phyloP scores from a whole-genome alignment of 2,797 vertebrate species.

The Rousettus madagascariensis region DNA sequence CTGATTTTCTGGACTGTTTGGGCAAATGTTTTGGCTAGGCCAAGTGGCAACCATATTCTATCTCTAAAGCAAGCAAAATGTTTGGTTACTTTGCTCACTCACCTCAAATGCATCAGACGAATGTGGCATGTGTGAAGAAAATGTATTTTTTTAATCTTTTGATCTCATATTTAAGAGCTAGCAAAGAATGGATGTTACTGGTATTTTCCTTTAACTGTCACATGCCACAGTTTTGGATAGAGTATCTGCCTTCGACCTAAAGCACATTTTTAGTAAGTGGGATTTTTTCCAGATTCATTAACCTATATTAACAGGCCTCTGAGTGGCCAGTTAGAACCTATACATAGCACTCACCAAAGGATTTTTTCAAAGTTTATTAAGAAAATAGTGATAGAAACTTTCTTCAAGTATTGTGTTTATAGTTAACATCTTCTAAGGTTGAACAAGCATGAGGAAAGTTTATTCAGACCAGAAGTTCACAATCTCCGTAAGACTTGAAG shows the following conservation, averaged over 20 bases:
- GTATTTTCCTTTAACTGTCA: background rate
- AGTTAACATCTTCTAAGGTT: constrained; percentile 37
- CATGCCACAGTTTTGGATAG: background rate
- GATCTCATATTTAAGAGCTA: background rate
- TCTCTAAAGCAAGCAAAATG: background rate
- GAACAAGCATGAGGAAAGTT: background rate
- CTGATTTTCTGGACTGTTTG: background rate
- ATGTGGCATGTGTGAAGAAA: background rate
- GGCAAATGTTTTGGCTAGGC: background rate
- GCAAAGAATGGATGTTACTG: background rate
- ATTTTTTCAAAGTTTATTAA: background rate
- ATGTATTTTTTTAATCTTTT: background rate
- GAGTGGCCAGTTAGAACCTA: background rate
- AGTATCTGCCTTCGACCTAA: background rate
- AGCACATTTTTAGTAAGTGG: background rate
- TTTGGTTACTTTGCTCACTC: background rate
- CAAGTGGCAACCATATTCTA: background rate
- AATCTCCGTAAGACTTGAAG: background rate
- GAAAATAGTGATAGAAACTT: constrained; percentile 5
- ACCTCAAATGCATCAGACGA: background rate
- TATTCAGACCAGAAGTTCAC: constrained; percentile 3
- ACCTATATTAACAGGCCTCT: background rate
- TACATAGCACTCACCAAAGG: background rate
- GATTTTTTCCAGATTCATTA: background rate
- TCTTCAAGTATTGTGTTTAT: background rate